Percentiles rank a stretch among this genome's conserved stretches.
These are phyloP conservation scores for Cichlasoma orientale DNA, from an alignment of 2,797 vertebrate species.

Conservation along the genomic window DNA sequence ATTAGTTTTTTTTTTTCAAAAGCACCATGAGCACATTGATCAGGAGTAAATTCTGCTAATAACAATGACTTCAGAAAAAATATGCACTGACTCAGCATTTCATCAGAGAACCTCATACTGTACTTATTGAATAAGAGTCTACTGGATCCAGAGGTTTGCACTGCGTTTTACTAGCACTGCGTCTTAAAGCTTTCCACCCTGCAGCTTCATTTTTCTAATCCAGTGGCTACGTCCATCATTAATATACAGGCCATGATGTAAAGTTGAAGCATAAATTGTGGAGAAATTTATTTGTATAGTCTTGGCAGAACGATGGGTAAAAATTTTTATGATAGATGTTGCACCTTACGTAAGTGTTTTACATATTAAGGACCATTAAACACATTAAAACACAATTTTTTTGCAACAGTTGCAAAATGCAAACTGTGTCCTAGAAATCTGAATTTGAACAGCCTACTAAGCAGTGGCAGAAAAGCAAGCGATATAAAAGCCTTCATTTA, in stretches of 20 bases:
- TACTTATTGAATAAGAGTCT: not conserved
- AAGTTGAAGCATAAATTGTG: not conserved
- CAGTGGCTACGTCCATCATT: not conserved
- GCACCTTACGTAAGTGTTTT: not conserved
- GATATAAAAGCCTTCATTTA: slow-evolving; percentile 8
- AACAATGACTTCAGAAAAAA: not conserved
- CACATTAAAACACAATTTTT: not conserved
- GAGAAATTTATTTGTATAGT: not conserved
- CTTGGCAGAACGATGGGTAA: not conserved
- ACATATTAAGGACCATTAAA: not conserved
- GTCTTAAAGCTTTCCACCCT: not conserved
- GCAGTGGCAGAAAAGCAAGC: slow-evolving; percentile 9
- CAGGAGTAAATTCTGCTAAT: not conserved
- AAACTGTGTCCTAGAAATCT: slow-evolving; percentile 37
- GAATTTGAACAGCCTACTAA: slow-evolving; percentile 21
- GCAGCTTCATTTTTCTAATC: not conserved
- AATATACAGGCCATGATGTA: not conserved
- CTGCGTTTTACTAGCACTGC: not conserved
- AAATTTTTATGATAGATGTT: not conserved
- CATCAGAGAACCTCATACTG: not conserved
- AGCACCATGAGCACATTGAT: not conserved
- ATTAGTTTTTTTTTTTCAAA: not conserved
- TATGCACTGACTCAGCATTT: not conserved
- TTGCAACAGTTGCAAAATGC: slow-evolving; percentile 27
- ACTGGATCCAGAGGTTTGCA: not conserved